These are phyloP conservation scores for Plebejus anna DNA, from an alignment of 2,888 invertebrate species.

Conservation along the genomic window DNA sequence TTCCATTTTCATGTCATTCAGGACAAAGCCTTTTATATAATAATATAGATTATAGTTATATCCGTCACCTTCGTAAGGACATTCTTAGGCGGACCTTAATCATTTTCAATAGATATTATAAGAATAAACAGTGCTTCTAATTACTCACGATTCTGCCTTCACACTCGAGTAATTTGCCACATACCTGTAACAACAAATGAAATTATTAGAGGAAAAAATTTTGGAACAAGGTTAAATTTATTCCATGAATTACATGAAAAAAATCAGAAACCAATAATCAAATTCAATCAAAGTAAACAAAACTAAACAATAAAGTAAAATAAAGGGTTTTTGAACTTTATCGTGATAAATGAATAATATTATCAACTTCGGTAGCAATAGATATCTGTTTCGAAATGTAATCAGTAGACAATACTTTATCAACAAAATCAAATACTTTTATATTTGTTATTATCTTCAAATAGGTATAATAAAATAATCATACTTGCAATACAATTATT, in stretches of 20 bases:
- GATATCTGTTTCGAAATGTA: not conserved
- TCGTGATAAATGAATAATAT: not conserved
- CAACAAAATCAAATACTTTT: slow-evolving; percentile 11
- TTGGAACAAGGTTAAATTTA: slow-evolving; percentile 31
- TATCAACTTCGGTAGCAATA: not conserved
- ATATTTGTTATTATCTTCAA: slow-evolving; percentile 5
- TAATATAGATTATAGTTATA: too few relatives aligned
- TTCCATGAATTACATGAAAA: not conserved
- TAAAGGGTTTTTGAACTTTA: not conserved
- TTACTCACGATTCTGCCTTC: slow-evolving; percentile 37
- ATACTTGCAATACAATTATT: not conserved
- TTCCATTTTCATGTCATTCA: too few relatives aligned
- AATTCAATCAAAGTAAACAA: not conserved
- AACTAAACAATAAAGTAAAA: not conserved
- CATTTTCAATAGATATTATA: slow-evolving; percentile 30
- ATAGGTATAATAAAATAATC: not conserved
- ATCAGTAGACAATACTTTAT: not conserved
- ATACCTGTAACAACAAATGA: slow-evolving; percentile 40
- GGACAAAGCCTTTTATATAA: too few relatives aligned
- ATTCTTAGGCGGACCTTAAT: not conserved
- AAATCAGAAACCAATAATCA: not conserved
- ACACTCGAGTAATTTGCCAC: slow-evolving; percentile 32
- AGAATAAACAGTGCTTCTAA: slow-evolving; percentile 35
- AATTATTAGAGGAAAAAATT: slow-evolving; percentile 3
- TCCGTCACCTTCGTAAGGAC: not conserved